A percentile compares a stretch with the other conserved stretches of the same genome.
Evolutionary conservation across 2,888 invertebrate species (phyloP).

Genomic region (Drosophila eohydei): DNA sequence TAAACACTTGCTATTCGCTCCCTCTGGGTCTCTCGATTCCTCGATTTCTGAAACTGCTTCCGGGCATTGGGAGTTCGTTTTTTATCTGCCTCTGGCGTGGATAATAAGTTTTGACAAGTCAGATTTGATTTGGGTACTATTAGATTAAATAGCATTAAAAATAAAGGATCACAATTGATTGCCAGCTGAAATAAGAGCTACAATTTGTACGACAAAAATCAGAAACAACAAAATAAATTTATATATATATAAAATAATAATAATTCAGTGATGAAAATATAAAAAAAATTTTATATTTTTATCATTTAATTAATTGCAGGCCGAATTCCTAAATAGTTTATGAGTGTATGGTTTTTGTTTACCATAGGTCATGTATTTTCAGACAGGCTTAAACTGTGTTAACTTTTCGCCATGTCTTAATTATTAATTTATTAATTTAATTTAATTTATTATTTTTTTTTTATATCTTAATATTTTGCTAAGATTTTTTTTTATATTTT

Average conservation of each 20-base stretch:
- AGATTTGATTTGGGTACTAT: conserved; percentile 5
- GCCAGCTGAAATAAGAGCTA: background rate
- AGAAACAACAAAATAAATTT: no score
- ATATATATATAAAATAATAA: no score
- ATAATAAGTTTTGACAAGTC: conserved; percentile 13
- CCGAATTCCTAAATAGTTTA: background rate
- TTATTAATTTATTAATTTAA: no score
- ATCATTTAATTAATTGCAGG: no score
- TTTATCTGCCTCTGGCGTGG: background rate
- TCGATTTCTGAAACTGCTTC: conserved; percentile 45
- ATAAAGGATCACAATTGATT: conserved; percentile 2
- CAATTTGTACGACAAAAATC: background rate
- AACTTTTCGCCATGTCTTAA: no score
- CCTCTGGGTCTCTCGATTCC: background rate
- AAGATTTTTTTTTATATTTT: no score
- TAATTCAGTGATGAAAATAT: no score
- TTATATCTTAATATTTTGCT: no score
- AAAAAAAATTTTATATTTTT: no score
- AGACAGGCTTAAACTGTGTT: background rate
- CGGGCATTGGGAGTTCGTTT: conserved; percentile 47
- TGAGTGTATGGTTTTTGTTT: background rate
- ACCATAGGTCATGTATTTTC: background rate
- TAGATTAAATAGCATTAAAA: background rate
- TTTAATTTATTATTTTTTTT: no score
- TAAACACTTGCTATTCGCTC: conserved; percentile 54